Percentiles rank a stretch among this genome's conserved stretches.
Conservation (phyloP, 64 coral and sea anemone genomes). For the Dendrophyllia cribrosa region DNA sequence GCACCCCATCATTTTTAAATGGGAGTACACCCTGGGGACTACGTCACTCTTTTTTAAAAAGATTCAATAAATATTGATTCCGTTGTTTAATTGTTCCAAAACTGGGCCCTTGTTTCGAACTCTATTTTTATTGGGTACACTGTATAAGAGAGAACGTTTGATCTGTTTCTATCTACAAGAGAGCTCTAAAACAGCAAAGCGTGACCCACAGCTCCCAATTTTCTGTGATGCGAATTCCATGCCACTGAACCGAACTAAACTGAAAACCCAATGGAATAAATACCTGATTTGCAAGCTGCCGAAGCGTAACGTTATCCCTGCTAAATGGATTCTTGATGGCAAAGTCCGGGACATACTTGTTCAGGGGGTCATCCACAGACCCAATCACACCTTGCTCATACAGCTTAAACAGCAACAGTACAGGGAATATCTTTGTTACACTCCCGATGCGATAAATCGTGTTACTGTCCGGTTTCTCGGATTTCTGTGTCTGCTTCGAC, state of each 20-base stretch:
- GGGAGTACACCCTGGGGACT: no score
- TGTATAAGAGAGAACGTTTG: no score
- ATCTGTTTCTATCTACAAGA: no score
- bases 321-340: conserved; percentile 68
- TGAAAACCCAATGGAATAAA: background rate
- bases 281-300: conserved; percentile 82
- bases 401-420: conserved; percentile 54
- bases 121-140: no score
- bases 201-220: no score
- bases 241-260: background rate
- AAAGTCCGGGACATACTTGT: conserved; percentile 73
- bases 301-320: conserved; percentile 68
- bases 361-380: conserved; percentile 66
- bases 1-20: no score
- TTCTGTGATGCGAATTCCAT: no score
- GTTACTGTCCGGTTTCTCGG: conserved; percentile 31
- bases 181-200: no score
- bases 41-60: no score
- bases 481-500: conserved; percentile 15
- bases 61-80: no score
- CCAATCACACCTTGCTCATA: conserved; percentile 56
- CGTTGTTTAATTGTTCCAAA: no score
- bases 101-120: no score
- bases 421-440: conserved; percentile 64
- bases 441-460: conserved; percentile 68